phyloP scores from a whole-genome alignment of 1,140 invertebrate genomes.

The Coboldia fuscipes region DNA sequence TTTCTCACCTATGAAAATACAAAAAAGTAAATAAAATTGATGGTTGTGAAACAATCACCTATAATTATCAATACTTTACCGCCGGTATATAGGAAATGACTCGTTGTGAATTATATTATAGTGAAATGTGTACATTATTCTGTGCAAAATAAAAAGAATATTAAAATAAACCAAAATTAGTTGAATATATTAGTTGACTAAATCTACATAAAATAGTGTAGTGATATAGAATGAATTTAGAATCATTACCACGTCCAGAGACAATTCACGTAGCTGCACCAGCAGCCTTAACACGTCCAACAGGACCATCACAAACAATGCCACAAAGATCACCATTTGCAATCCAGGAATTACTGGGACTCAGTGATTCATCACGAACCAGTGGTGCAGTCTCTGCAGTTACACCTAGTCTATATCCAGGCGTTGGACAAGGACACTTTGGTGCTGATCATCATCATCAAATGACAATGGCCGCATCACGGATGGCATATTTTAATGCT shows the following conservation, averaged over 20 bases:
- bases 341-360: conserved; percentile 72
- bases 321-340: conserved; percentile 77
- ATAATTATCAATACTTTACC: no score
- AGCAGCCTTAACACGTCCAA: conserved; percentile 19
- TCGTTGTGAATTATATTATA: no score
- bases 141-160: no score
- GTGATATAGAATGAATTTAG: conserved; percentile 3
- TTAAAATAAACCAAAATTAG: no score
- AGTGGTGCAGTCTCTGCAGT: conserved; percentile 18
- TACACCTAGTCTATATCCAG: conserved; percentile 17
- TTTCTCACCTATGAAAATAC: no score
- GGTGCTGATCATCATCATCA: conserved; percentile 25
- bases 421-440: conserved; percentile 14
- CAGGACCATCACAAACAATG: conserved; percentile 23
- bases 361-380: conserved; percentile 26
- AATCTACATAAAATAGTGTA: no score
- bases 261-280: conserved; percentile 22
- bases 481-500: conserved; percentile 71
- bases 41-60: no score
- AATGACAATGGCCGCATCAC: conserved; percentile 42
- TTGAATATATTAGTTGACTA: no score
- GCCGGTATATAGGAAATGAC: no score
- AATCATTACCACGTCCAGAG: conserved; percentile 3
- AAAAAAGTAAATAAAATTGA: no score
- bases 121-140: no score